These are phyloP conservation scores for Chromis chromis DNA, from an alignment of 2,797 vertebrate species.

Conservation along the genomic window DNA sequence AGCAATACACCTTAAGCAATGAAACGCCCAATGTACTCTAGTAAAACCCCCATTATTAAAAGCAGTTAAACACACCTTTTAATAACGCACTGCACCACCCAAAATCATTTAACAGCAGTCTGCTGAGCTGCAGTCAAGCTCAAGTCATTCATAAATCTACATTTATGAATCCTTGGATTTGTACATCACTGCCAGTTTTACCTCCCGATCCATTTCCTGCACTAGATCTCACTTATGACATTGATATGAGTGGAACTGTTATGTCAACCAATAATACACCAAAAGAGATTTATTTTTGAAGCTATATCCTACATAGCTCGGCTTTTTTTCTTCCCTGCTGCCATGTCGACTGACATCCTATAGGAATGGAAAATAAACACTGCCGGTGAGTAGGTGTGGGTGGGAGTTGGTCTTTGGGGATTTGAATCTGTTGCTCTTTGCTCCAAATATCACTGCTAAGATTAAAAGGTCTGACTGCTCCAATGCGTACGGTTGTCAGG, in stretches of 20 bases:
- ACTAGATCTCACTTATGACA: slow-evolving; percentile 32
- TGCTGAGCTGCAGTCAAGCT: slow-evolving; percentile 1
- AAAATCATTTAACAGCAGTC: slow-evolving; percentile 28
- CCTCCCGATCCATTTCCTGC: slow-evolving; percentile 39
- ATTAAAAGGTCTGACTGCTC: slow-evolving; percentile 38
- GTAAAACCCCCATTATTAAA: slow-evolving; percentile 52
- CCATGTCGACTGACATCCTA: slow-evolving; percentile 54
- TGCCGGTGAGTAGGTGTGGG: slow-evolving; percentile 22
- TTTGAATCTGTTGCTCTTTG: slow-evolving; percentile 39
- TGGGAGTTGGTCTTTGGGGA: slow-evolving; percentile 22
- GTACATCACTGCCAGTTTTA: slow-evolving; percentile 35
- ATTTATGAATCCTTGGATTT: slow-evolving; percentile 41
- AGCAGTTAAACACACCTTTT: slow-evolving; percentile 30
- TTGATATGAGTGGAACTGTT: slow-evolving; percentile 45
- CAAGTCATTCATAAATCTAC: slow-evolving; percentile 48
- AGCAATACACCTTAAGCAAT: slow-evolving; percentile 43
- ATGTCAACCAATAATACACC: slow-evolving; percentile 46
- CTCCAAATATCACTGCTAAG: slow-evolving; percentile 25
- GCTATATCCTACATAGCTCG: slow-evolving; percentile 30
- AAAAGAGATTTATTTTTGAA: slow-evolving; percentile 61
- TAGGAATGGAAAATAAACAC: slow-evolving; percentile 63
- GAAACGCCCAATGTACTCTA: slow-evolving; percentile 41
- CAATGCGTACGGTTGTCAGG: neutral
- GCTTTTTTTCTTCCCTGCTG: slow-evolving; percentile 28
- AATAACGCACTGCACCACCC: slow-evolving; percentile 33